Evolutionary conservation across 1,140 invertebrate species (phyloP), one percentile per base, ranked within the genome.

Genomic region (Melitaea cinxia): DNA sequence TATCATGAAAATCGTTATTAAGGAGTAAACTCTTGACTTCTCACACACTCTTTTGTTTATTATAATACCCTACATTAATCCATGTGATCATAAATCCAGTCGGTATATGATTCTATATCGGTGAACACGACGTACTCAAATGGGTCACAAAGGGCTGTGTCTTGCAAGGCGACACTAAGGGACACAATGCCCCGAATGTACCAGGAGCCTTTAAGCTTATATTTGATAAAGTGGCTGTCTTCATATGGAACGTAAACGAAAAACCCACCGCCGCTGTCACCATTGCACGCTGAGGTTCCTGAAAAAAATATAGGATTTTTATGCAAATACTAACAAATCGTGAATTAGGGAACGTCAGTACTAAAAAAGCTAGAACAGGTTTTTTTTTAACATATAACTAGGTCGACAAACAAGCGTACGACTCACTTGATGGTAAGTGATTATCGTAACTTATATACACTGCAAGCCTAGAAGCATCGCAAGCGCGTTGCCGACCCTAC

Each of bases 261-360:
- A 65, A 81, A 77, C 0, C 79, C 82, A 17, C 84, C 80, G 2
- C 84, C 84, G 55, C 84, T 87, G 66, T 87, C 84, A 0, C 84
- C 82, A 15, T 88, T 85, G 64, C 84, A 88, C 6, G 76, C 72
- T 23, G 79, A 77, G 15, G 83, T 77, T 12, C 76, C 78, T 81
- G 24, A 73, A 73, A 57, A 15, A 50, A 14, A 53, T 21, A 17
- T 49, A 12, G 30, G 7, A 30, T 30, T 30, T 30, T 30, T 9
- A 62, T 24, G 10, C 19, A 19, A 24, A n/a, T n/a, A n/a, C n/a
- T n/a, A n/a, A n/a, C n/a, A n/a, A n/a, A n/a, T n/a, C n/a, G n/a
- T n/a, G n/a, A n/a, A n/a, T n/a, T n/a, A n/a, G n/a, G n/a, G n/a
- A n/a, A n/a, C n/a, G n/a, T n/a, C n/a, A n/a, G n/a, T n/a, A n/a